These are phyloP conservation scores for Aspidiotus rigidus DNA, from an alignment of 2,888 invertebrate species.

Conservation along the genomic window DNA sequence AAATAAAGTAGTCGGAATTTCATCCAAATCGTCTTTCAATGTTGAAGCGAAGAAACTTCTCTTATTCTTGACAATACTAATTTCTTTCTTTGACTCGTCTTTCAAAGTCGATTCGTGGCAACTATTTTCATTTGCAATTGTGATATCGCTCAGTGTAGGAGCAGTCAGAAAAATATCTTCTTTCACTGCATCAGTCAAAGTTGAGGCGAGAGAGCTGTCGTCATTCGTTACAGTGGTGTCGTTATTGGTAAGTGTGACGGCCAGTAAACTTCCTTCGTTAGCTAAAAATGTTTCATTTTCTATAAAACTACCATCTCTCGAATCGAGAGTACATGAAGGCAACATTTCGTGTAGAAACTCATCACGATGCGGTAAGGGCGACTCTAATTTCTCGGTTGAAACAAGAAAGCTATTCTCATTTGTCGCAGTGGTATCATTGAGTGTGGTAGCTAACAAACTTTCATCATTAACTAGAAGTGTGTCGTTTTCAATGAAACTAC, in stretches of 20 bases:
- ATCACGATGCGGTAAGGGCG: too few species aligned
- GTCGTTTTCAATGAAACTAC: not conserved
- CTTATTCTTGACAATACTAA: not conserved
- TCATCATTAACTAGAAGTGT: not conserved
- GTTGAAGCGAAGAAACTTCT: too few species aligned
- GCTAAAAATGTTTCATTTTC: not conserved
- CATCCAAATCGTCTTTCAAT: too few species aligned
- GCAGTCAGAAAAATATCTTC: not conserved
- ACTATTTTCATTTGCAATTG: not conserved
- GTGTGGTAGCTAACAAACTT: not conserved
- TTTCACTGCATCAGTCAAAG: not conserved
- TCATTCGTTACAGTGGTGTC: not conserved
- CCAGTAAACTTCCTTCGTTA: not conserved
- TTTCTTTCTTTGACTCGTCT: too few species aligned
- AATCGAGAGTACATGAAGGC: not conserved
- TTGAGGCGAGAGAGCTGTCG: not conserved
- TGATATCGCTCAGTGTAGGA: not conserved
- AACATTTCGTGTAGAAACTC: too few species aligned
- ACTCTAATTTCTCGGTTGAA: not conserved
- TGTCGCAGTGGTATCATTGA: not conserved
- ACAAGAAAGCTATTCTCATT: not conserved
- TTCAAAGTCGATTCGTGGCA: not conserved
- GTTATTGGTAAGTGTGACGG: not conserved
- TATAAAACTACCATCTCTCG: not conserved
- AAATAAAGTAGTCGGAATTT: too few species aligned